Evolutionary conservation across 2,888 invertebrate species (phyloP).

Genomic region (Diplazon laetatorius): DNA sequence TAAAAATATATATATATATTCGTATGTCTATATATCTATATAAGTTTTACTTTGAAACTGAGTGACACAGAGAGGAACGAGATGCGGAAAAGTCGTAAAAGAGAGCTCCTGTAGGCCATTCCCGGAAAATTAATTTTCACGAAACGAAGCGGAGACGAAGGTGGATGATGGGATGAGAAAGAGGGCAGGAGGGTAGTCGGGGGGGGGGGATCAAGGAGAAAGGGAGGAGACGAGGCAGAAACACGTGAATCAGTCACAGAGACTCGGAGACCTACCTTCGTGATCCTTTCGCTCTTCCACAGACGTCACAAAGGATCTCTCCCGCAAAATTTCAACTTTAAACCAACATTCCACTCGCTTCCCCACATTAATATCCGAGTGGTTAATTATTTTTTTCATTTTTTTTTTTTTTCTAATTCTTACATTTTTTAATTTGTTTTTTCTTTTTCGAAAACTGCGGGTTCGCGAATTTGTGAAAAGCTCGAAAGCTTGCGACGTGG

Average conservation of each 20-base stretch:
- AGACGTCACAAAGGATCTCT: constrained; percentile 51
- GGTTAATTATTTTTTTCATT: no score
- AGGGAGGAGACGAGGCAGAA: no score
- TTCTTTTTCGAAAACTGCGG: constrained; percentile 46
- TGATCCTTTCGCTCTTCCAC: constrained; percentile 41
- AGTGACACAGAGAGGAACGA: constrained; percentile 9
- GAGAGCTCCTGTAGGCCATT: constrained; percentile 25
- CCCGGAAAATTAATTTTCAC: constrained; percentile 58
- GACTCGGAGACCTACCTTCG: constrained; percentile 31
- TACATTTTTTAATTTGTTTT: no score
- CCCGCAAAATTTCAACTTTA: constrained; percentile 53
- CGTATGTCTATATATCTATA: no score
- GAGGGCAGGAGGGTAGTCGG: not conserved
- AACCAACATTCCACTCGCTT: constrained; percentile 39
- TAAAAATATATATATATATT: no score
- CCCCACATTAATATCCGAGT: constrained; percentile 15
- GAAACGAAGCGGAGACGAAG: constrained; percentile 8
- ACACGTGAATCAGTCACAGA: no score
- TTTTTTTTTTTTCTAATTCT: no score
- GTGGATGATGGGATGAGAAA: not conserved
- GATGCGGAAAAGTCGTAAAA: constrained; percentile 1
- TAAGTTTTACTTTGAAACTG: not conserved
- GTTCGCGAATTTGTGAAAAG: constrained; percentile 9
- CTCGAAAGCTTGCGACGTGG: no score
- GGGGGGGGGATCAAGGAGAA: no score